Evolutionary conservation across 1,140 invertebrate genomes (phyloP).

Genomic region (Apis cerana): DNA sequence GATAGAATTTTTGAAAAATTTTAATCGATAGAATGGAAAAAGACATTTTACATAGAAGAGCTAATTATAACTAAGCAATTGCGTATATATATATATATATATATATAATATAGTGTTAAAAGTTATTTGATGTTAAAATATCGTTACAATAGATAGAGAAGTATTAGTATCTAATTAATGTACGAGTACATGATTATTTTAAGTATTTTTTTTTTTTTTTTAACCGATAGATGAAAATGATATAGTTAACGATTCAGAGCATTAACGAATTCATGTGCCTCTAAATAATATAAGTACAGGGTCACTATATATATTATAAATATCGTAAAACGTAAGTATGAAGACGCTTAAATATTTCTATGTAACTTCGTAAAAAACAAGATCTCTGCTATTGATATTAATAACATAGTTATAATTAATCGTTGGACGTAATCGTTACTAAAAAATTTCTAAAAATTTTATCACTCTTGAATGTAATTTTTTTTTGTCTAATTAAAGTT

Average conservation of each 20-base stretch:
- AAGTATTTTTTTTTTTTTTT: background rate
- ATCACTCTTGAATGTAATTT: conserved; percentile 36
- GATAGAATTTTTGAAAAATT: conserved; percentile 39
- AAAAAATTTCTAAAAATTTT: conserved; percentile 32
- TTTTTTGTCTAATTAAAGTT: conserved; percentile 46
- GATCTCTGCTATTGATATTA: conserved; percentile 33
- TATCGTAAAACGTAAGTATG: conserved; percentile 62
- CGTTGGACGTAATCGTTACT: conserved; percentile 38
- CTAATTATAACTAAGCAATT: conserved; percentile 14
- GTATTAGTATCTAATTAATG: conserved; percentile 12
- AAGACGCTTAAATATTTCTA: conserved; percentile 62
- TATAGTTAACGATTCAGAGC: conserved; percentile 25
- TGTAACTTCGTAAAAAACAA: conserved; percentile 31
- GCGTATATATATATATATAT: background rate
- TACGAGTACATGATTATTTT: conserved; percentile 25
- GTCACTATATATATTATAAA: conserved; percentile 45
- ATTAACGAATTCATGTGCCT: conserved; percentile 59
- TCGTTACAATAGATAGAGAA: conserved; percentile 24
- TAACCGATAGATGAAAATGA: conserved; percentile 3
- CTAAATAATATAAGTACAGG: conserved; percentile 55
- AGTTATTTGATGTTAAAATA: conserved; percentile 39
- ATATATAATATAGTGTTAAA: conserved; percentile 1
- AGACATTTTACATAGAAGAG: conserved; percentile 10
- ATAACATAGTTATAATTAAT: conserved; percentile 43
- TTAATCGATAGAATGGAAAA: conserved; percentile 19